Base-by-base conservation (phyloP, 2,888 invertebrate genomes). In the Apodemia zela region DNA sequence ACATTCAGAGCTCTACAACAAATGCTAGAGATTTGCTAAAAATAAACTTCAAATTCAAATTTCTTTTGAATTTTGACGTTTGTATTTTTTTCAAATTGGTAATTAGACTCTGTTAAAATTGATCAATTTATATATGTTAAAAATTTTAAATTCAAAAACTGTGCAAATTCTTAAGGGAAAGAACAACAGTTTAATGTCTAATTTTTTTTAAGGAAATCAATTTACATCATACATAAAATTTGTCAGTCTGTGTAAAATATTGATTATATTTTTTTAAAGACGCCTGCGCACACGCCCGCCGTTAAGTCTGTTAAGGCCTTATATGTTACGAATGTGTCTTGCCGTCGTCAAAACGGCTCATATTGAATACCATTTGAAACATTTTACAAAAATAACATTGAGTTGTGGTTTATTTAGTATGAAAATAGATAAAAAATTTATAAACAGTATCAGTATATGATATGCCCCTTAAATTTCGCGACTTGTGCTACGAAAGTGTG, bases 401-500 rank as follows among this genome's bases (percentile, higher is more conserved):
- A 72, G 83, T 84, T 74, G 72, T 80, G 81, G 78, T 81, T 82
- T 69, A 80, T 81, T 78, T 78, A 63, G 82, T 89, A 88, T 82
- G 85, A 88, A 89, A 89, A 88, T 89, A 90, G 76, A 85, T 87
- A 82, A 78, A 82, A 84, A 80, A 79, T 79, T 83, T 82, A 79
- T 73, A 59, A 63, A 63, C 62, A 58, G 62, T 63, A 63, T 59
- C 59, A 59, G 63, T 63, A 59, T 63, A 59, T 71, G 73, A 73
- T 74, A 83, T 83, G 83, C 81, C 87, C 78, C 69, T 66, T 66
- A 58, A 60, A 59, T 67, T 65, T 65, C 59, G 15, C 15, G 25
- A 49, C 45, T n/a, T 18, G 17, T 42, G 21, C 29, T 57, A 29
- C 10, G 21, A 47, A 33, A n/a, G 7, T 18, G 47, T 49, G 33